A percentile compares a stretch with the other conserved stretches of the same genome.
These are phyloP conservation scores for Phorcus lineatus DNA, from an alignment of 2,888 invertebrate genomes.

Conservation along the genomic window DNA sequence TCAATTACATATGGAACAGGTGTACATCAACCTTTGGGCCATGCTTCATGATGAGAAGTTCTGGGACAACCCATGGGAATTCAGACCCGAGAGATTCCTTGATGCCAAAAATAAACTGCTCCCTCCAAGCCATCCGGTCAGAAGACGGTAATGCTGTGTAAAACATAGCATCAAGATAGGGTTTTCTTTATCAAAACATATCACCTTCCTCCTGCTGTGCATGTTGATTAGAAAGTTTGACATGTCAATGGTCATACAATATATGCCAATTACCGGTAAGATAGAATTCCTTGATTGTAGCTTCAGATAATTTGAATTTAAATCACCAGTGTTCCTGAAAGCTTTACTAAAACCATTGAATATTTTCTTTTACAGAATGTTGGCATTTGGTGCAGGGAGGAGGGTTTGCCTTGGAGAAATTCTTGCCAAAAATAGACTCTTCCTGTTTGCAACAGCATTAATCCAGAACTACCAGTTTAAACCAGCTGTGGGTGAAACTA, in stretches of 20 bases:
- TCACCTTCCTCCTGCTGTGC: too few relatives aligned
- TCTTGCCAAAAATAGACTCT: slow-evolving; percentile 68
- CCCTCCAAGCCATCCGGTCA: slow-evolving; percentile 48
- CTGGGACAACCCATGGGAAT: slow-evolving; percentile 65
- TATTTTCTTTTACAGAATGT: slow-evolving; percentile 44
- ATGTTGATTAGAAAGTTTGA: too few relatives aligned
- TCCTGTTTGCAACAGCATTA: slow-evolving; percentile 60
- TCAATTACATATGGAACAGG: slow-evolving; percentile 46
- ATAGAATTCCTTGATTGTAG: too few relatives aligned
- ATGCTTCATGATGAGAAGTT: slow-evolving; percentile 61
- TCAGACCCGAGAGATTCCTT: slow-evolving; percentile 61
- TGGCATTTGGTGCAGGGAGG: slow-evolving; percentile 68
- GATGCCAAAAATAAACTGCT: slow-evolving; percentile 49
- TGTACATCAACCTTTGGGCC: slow-evolving; percentile 69
- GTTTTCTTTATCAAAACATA: too few relatives aligned
- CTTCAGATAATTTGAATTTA: too few relatives aligned
- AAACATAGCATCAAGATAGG: too few relatives aligned
- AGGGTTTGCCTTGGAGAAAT: slow-evolving; percentile 69
- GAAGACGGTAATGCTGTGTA: slow-evolving; percentile 44
- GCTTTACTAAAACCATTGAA: not conserved
- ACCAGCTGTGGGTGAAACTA: slow-evolving; percentile 29
- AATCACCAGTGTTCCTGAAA: too few relatives aligned
- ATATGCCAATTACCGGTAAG: too few relatives aligned
- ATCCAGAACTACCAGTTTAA: slow-evolving; percentile 58
- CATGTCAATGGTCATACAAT: too few relatives aligned